Evolutionary conservation across 1,140 invertebrate genomes (phyloP).

Genomic region (Hylaeus anthracinus): DNA sequence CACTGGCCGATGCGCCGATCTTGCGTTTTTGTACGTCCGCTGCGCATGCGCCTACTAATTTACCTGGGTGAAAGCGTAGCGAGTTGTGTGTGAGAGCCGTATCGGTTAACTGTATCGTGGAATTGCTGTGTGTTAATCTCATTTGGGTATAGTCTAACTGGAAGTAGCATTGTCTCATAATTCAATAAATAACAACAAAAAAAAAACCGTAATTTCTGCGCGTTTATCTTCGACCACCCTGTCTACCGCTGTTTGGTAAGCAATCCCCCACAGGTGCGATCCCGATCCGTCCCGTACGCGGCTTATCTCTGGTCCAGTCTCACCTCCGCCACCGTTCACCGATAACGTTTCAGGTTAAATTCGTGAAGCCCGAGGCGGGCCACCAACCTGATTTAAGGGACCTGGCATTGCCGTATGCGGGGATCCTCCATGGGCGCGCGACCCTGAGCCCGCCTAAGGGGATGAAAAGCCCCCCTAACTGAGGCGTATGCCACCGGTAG

Average conservation of each 20-base stretch:
- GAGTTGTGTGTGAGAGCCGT: no score
- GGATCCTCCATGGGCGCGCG: constrained; percentile 17
- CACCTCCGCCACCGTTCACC: constrained; percentile 16
- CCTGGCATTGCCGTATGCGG: background rate
- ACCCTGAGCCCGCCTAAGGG: constrained; percentile 59
- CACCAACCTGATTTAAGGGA: constrained; percentile 68
- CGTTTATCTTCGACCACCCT: no score
- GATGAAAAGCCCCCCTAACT: constrained; percentile 55
- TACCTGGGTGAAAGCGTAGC: no score
- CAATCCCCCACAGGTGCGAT: background rate
- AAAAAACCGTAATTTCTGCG: no score
- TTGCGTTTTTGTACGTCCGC: no score
- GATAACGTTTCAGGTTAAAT: constrained; percentile 69
- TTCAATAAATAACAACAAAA: no score
- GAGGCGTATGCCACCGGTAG: constrained; percentile 66
- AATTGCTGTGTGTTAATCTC: no score
- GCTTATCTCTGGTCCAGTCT: constrained; percentile 65
- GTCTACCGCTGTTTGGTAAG: background rate
- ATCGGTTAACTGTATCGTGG: no score
- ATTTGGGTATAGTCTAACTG: no score
- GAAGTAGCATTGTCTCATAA: no score
- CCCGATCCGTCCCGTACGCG: constrained; percentile 46
- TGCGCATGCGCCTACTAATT: no score
- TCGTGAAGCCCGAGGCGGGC: constrained; percentile 48
- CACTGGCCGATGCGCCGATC: no score